Evolutionary conservation across 2,797 vertebrate genomes (phyloP).

Genomic region (Clarias laeviceps): DNA sequence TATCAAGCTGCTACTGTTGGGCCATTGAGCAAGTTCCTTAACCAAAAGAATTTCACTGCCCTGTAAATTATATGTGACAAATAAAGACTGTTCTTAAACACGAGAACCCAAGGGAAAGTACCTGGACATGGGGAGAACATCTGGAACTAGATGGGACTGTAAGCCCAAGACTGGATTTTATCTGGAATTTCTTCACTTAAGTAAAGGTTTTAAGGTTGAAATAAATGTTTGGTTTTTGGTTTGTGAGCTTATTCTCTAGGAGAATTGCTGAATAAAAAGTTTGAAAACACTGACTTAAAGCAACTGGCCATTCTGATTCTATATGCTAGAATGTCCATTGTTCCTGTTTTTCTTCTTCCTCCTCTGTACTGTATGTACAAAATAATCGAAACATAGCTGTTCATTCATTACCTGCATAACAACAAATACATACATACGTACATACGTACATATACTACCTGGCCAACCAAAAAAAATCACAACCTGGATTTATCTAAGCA

Average conservation of each 20-base stretch:
- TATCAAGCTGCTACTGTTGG: too few species aligned
- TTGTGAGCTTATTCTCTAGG: background rate
- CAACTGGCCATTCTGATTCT: background rate
- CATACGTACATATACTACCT: too few species aligned
- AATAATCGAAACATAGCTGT: background rate
- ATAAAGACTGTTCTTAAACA: background rate
- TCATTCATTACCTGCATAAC: background rate
- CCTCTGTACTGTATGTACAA: too few species aligned
- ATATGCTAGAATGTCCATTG: background rate
- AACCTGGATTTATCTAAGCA: too few species aligned
- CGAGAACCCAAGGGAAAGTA: background rate
- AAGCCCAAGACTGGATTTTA: background rate
- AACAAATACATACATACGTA: background rate
- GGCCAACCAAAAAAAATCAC: too few species aligned
- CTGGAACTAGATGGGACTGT: background rate
- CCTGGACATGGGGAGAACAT: background rate
- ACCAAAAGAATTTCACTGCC: too few species aligned
- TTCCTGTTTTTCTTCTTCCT: background rate
- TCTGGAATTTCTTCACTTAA: background rate
- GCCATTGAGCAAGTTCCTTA: too few species aligned
- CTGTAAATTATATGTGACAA: too few species aligned
- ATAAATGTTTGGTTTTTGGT: background rate
- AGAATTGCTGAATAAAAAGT: background rate
- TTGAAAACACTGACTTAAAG: background rate
- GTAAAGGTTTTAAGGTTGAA: background rate